Percentiles rank a stretch among this genome's conserved stretches.
These are phyloP conservation scores for Mesitornis unicolor DNA, from an alignment of 2,113 vertebrate genomes.

Conservation along the genomic window DNA sequence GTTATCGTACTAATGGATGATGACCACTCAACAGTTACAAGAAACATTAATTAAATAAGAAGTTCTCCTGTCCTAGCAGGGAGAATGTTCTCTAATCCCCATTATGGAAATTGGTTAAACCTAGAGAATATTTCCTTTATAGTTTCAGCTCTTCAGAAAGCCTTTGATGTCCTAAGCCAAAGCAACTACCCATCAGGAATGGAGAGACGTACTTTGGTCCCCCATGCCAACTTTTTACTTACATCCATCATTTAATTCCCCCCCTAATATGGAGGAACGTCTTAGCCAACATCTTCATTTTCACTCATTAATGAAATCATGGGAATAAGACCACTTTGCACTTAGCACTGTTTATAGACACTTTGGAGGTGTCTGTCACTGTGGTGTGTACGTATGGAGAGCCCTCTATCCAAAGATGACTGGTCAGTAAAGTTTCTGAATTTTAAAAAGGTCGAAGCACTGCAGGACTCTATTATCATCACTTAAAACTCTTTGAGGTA, in stretches of 20 bases:
- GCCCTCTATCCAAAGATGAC: neutral
- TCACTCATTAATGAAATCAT: conserved; percentile 39
- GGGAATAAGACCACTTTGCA: conserved; percentile 2
- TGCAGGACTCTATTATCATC: neutral
- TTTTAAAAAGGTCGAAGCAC: conserved; percentile 33
- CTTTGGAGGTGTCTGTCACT: neutral
- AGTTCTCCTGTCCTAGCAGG: conserved; percentile 12
- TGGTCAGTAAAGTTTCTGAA: neutral
- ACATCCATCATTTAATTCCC: conserved; percentile 21
- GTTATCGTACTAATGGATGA: neutral
- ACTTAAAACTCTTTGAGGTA: neutral
- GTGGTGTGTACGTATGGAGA: neutral
- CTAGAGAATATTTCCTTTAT: conserved; percentile 31
- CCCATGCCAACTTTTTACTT: conserved; percentile 45
- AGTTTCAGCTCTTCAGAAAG: conserved; percentile 33
- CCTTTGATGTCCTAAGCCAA: conserved; percentile 37
- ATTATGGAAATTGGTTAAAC: conserved; percentile 44
- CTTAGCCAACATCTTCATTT: conserved; percentile 36
- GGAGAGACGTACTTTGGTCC: neutral
- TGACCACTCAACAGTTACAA: neutral
- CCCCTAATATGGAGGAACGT: neutral
- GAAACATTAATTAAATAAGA: conserved; percentile 38
- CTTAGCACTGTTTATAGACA: neutral
- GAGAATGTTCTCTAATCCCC: conserved; percentile 15
- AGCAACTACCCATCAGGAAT: conserved; percentile 8